Conservation (phyloP, 2,888 invertebrate species). For the Drosophila monieri region DNA sequence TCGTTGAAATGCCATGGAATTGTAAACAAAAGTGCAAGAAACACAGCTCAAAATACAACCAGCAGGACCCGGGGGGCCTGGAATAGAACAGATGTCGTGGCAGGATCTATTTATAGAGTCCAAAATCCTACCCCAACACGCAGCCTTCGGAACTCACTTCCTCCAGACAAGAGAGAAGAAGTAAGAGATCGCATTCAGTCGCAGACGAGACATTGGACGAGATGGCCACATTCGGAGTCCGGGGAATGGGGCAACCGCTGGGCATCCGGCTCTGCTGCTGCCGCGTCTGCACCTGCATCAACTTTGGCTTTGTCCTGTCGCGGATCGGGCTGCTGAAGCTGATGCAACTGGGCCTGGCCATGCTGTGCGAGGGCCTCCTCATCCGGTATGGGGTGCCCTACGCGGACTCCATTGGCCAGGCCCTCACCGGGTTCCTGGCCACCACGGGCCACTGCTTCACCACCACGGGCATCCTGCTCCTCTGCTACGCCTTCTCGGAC, state of each 20-base stretch:
- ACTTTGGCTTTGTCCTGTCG: slow-evolving; percentile 90
- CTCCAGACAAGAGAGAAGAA: neutral
- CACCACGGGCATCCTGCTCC: slow-evolving; percentile 89
- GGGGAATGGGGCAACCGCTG: slow-evolving; percentile 76
- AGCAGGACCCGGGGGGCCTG: neutral
- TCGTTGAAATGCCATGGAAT: neutral
- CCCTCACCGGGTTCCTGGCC: slow-evolving; percentile 92
- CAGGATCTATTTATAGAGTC: neutral
- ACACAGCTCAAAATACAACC: neutral
- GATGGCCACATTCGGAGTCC: slow-evolving; percentile 81
- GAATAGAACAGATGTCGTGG: neutral
- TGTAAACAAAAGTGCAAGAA: neutral
- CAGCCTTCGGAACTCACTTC: neutral
- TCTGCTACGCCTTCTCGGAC: slow-evolving; percentile 91
- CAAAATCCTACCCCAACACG: neutral
- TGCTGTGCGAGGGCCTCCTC: slow-evolving; percentile 92
- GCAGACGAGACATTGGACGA: neutral
- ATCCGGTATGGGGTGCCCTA: slow-evolving; percentile 91
- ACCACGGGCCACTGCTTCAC: slow-evolving; percentile 92
- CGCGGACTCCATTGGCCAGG: slow-evolving; percentile 89
- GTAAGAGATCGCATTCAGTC: neutral
- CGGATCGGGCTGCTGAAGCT: slow-evolving; percentile 90
- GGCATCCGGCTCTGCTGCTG: slow-evolving; percentile 90
- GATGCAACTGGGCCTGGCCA: slow-evolving; percentile 90
- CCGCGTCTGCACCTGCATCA: slow-evolving; percentile 91